phyloP scores from a whole-genome alignment of 1,140 invertebrate species.

The Lasaia peninsularis region DNA sequence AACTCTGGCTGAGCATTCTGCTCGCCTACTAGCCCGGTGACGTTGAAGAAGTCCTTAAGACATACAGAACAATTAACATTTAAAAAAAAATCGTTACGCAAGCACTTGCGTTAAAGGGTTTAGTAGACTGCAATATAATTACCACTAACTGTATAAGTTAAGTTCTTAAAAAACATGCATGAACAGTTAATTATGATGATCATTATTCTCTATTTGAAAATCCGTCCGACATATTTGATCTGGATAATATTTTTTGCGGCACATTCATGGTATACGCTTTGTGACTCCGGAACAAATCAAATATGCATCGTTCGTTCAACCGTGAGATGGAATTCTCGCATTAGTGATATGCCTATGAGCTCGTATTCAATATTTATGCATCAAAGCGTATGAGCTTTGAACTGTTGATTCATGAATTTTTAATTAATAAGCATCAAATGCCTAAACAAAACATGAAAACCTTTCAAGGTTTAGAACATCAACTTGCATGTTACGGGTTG shows the following conservation, averaged over 20 bases:
- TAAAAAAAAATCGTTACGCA: no score
- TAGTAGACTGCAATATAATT: no score
- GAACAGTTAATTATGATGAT: not conserved
- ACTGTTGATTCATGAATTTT: not conserved
- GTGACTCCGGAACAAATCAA: conserved; percentile 70
- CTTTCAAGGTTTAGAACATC: no score
- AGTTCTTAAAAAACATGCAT: not conserved
- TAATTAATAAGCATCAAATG: conserved; percentile 11
- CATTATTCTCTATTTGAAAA: not conserved
- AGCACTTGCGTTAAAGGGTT: no score
- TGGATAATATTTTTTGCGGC: conserved; percentile 43
- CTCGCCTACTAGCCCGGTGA: no score
- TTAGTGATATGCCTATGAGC: conserved; percentile 39
- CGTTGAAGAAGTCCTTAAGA: no score
- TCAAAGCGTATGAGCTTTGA: conserved; percentile 11
- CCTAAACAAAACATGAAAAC: not conserved
- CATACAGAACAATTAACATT: no score
- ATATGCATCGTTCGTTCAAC: conserved; percentile 65
- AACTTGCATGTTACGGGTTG: no score
- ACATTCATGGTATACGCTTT: conserved; percentile 35
- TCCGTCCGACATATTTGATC: conserved; percentile 10
- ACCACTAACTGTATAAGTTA: no score
- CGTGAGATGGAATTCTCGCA: conserved; percentile 68
- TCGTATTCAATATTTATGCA: conserved; percentile 19
- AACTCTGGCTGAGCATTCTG: no score